phyloP scores from a whole-genome alignment of 2,113 vertebrate genomes.

The Polyodon spathula region DNA sequence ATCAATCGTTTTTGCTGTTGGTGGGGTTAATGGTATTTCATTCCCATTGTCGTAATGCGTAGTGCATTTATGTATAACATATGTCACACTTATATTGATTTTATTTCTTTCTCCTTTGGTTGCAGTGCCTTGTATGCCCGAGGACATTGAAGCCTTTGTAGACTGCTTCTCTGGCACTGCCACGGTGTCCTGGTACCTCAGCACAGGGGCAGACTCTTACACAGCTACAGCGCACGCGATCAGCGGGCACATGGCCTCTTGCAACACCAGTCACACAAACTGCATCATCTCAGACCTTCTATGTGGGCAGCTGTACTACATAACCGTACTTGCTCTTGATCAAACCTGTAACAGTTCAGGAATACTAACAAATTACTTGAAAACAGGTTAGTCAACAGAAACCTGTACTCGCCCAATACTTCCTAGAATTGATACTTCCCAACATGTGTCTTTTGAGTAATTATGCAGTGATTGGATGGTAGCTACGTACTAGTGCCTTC shows the following conservation, averaged over 20 bases:
- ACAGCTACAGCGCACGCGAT: slow-evolving; percentile 15
- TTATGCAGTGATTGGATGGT: too few species aligned
- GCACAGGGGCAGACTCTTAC: slow-evolving; percentile 40
- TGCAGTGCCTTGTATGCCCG: slow-evolving; percentile 46
- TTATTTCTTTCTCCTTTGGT: slow-evolving; percentile 7
- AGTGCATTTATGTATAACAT: too few species aligned
- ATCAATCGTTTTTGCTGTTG: too few species aligned
- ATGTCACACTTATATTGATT: too few species aligned
- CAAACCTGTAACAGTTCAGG: slow-evolving; percentile 37
- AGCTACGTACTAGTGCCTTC: too few species aligned
- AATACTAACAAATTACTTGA: slow-evolving; percentile 30
- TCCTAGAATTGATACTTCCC: too few species aligned
- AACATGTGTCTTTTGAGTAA: too few species aligned
- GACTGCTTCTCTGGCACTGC: slow-evolving; percentile 36
- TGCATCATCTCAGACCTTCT: slow-evolving; percentile 38
- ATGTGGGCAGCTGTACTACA: slow-evolving; percentile 47
- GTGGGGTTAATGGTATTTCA: too few species aligned
- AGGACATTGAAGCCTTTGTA: slow-evolving; percentile 29
- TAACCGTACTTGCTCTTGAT: slow-evolving; percentile 42
- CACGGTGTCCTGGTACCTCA: slow-evolving; percentile 37
- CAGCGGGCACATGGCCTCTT: slow-evolving; percentile 25
- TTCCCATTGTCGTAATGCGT: too few species aligned
- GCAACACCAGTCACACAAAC: slow-evolving; percentile 30
- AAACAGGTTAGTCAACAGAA: slow-evolving; percentile 46
- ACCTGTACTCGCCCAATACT: too few species aligned